Conservation (phyloP, 2,113 vertebrate genomes). For the Tetraodon nigroviridis region DNA sequence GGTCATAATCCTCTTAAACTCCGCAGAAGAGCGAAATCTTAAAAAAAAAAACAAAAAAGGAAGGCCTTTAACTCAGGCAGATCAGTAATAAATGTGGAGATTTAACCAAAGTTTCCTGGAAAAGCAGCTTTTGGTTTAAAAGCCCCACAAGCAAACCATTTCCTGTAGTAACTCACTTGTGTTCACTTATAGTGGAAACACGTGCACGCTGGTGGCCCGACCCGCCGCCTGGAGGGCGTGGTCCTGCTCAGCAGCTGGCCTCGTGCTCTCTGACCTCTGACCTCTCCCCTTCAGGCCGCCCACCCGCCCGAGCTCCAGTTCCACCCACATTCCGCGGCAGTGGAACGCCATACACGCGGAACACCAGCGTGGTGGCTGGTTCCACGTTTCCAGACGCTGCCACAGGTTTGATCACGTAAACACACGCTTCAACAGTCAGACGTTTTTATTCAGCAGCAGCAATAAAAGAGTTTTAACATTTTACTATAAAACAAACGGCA, state of each 20-base stretch:
- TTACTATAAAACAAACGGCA: slow-evolving; percentile 9
- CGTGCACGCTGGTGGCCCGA: too few relatives aligned
- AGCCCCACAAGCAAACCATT: too few relatives aligned
- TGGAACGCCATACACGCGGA: too few relatives aligned
- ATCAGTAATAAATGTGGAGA: too few relatives aligned
- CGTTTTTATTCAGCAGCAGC: slow-evolving; percentile 38
- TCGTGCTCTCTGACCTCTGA: slow-evolving; percentile 39
- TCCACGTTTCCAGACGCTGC: too few relatives aligned
- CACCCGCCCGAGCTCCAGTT: slow-evolving; percentile 2
- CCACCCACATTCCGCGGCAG: slow-evolving; percentile 15
- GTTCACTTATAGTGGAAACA: too few relatives aligned
- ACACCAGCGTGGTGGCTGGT: too few relatives aligned
- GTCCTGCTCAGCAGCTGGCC: slow-evolving; percentile 52
- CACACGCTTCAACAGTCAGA: not conserved
- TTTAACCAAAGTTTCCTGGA: too few relatives aligned
- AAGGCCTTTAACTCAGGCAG: not conserved
- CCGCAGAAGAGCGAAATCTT: slow-evolving; percentile 25
- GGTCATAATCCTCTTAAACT: slow-evolving; percentile 46
- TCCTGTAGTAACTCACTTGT: too few relatives aligned
- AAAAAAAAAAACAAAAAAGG: not conserved
- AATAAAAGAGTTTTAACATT: not conserved
- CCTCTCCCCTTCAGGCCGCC: not conserved
- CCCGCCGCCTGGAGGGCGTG: slow-evolving; percentile 6
- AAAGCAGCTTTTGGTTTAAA: too few relatives aligned
- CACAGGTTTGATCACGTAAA: not conserved